Evolutionary conservation across 2,113 vertebrate species (phyloP).

Genomic region (Crotalus helleri): DNA sequence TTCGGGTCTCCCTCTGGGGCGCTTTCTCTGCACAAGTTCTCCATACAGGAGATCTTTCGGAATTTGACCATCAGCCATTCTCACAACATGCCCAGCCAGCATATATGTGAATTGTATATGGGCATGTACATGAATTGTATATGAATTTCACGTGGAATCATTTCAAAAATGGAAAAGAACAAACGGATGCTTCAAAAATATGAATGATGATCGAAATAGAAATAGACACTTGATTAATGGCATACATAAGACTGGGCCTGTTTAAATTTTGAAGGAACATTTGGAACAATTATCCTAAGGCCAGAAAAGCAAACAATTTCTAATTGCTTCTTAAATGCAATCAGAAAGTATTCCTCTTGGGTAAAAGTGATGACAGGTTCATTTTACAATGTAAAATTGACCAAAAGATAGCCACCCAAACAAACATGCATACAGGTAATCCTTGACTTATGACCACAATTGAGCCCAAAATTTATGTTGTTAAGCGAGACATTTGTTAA

Average conservation of each 20-base stretch:
- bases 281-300: background rate
- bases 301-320: slow-evolving; percentile 22
- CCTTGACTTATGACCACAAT: too few species aligned
- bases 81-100: too few species aligned
- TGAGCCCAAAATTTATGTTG: too few species aligned
- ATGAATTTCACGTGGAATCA: background rate
- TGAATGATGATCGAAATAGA: background rate
- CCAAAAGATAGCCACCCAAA: background rate
- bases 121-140: background rate
- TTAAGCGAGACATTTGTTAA: too few species aligned
- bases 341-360: slow-evolving; percentile 1
- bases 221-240: background rate
- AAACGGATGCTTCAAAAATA: background rate
- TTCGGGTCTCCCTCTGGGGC: too few species aligned
- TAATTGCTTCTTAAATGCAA: slow-evolving; percentile 28
- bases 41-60: too few species aligned
- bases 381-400: slow-evolving; percentile 1
- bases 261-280: slow-evolving; percentile 33
- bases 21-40: too few species aligned
- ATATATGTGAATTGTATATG: too few species aligned
- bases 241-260: background rate
- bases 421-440: too few species aligned
- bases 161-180: background rate
- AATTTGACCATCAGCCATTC: too few species aligned
- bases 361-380: background rate